Evolutionary conservation across 2,888 invertebrate genomes (phyloP), one percentile per base, ranked within the genome.

Genomic region (Deilephila elpenor): DNA sequence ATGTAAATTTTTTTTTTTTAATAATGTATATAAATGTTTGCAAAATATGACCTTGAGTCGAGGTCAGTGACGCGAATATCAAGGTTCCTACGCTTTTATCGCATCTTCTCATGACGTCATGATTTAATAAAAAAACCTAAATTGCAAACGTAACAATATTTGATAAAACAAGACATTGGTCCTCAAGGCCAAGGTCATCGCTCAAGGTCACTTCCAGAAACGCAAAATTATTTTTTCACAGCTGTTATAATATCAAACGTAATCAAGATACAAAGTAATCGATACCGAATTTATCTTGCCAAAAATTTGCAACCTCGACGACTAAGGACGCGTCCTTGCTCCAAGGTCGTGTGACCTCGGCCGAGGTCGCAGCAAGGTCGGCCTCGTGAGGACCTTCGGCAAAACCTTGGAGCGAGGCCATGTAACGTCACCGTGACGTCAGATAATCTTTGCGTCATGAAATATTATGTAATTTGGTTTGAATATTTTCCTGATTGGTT

Each of bases 281-380:
- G 32, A 34, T 34, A 7, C 34, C 1, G 14, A 25, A 67, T 5
- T 37, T 19, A 34, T 62, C 72, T 75, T 71, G 76, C 25, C 17
- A 17, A 72, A 37, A 29, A 4, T 61, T 5, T 32, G 32, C 53
- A 75, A 75, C 79, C 82, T 82, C 75, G 76, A 29, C 2, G 7
- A 25, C 51, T 74, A 74, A 80, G 79, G 80, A 78, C 78, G 37
- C 73, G 73, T 74, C 82, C 75, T 79, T 76, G 78, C 64, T 20
- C 51, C 81, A 83, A 88, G 89, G 89, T 77, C 77, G 71, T 73
- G 74, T 80, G 84, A 81, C 81, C 82, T 80, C 71, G 78, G 53
- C 5, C 81, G 79, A 87, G 87, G 88, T 78, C 79, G 74, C 37
- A 1, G n/a, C 80, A 82, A 86, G 86, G 86, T 79, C 76, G 77